Evolutionary conservation across 2,113 vertebrate genomes (phyloP).

Genomic region (Aphelocoma coerulescens): DNA sequence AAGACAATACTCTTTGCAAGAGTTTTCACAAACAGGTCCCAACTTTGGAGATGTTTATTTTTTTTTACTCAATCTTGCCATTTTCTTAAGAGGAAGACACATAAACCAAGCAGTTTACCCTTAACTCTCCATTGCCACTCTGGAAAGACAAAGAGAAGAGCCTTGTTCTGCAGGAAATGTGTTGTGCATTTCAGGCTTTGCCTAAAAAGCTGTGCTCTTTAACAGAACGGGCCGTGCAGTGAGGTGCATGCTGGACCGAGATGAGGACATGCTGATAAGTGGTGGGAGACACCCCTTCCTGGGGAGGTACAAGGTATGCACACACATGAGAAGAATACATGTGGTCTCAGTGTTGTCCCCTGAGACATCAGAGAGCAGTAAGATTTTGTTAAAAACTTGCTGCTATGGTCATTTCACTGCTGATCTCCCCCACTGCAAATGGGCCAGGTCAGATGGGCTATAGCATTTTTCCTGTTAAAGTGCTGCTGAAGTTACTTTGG

Average conservation of each 20-base stretch:
- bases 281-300: conserved; percentile 93
- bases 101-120: neutral
- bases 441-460: neutral
- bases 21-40: neutral
- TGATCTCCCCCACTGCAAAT: neutral
- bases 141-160: neutral
- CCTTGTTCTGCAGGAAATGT: neutral
- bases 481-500: neutral
- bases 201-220: neutral
- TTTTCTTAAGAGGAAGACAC: neutral
- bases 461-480: neutral
- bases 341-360: neutral
- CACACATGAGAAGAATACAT: neutral
- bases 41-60: neutral
- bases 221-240: conserved; percentile 82
- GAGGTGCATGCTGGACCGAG: conserved; percentile 92
- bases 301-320: conserved; percentile 86
- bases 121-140: neutral
- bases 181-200: neutral
- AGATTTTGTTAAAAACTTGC: neutral
- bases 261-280: conserved; percentile 94
- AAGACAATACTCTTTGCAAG: neutral
- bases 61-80: neutral
- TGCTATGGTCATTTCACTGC: neutral
- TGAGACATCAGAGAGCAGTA: neutral